These are phyloP conservation scores for Lepidurus arcticus DNA, from an alignment of 1,140 invertebrate species.

Conservation along the genomic window DNA sequence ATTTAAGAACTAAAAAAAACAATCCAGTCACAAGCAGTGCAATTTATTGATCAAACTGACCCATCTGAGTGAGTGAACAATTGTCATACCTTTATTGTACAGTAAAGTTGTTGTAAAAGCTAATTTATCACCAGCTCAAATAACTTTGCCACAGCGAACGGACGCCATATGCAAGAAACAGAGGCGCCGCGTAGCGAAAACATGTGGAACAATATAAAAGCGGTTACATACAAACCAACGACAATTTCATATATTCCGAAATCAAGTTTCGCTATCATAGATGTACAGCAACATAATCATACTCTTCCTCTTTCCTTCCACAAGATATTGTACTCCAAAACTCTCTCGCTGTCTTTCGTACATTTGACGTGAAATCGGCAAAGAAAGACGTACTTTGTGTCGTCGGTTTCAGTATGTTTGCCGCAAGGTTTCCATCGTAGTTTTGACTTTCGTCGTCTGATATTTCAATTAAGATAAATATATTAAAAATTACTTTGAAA, in stretches of 20 bases:
- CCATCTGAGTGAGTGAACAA: not conserved
- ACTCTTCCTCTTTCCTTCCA: not conserved
- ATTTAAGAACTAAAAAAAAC: not conserved
- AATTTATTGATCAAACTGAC: not conserved
- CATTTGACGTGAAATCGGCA: not conserved
- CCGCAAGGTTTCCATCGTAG: not conserved
- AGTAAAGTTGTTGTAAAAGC: not conserved
- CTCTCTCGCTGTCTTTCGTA: not conserved
- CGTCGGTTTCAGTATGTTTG: not conserved
- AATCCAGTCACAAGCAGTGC: not conserved
- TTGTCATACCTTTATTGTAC: not conserved
- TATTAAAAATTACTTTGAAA: not conserved
- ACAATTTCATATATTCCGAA: not conserved
- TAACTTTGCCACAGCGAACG: constrained; percentile 9
- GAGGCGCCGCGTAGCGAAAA: not conserved
- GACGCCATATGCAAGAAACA: constrained; percentile 28
- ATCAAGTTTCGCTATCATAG: not conserved
- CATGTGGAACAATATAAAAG: too few species aligned
- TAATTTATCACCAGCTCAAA: not conserved
- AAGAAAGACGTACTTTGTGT: not conserved
- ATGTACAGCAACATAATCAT: not conserved
- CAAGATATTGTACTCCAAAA: not conserved
- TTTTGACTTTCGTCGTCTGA: not conserved
- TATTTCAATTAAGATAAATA: not conserved
- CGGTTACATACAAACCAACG: not conserved